Percentiles rank a stretch among this genome's conserved stretches.
These are phyloP conservation scores for Thumatha senex DNA, from an alignment of 2,888 invertebrate genomes.

Conservation along the genomic window DNA sequence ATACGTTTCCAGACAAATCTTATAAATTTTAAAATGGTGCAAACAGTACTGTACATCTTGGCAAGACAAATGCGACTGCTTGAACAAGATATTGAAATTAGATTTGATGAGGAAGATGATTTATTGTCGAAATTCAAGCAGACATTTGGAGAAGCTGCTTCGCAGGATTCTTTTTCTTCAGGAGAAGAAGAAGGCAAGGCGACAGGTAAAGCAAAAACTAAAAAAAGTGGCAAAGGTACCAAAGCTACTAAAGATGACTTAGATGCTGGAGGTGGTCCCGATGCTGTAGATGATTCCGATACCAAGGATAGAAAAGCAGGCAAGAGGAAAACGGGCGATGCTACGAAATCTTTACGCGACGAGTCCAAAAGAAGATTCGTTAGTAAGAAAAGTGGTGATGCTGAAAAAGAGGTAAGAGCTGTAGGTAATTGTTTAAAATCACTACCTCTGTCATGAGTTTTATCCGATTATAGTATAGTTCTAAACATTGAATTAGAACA, in stretches of 20 bases:
- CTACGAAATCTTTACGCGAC: background rate
- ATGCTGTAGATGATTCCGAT: background rate
- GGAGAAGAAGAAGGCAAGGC: background rate
- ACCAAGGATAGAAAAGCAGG: slow-evolving; percentile 1
- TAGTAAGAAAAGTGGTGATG: background rate
- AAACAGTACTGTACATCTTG: slow-evolving; percentile 60
- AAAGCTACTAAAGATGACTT: background rate
- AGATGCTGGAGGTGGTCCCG: background rate
- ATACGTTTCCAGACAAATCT: slow-evolving; percentile 3
- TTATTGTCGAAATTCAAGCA: background rate
- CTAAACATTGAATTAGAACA: background rate
- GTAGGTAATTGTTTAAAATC: background rate
- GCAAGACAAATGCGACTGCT: slow-evolving; percentile 66
- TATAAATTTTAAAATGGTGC: slow-evolving; percentile 62
- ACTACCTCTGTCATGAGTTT: too few species aligned
- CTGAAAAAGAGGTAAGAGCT: background rate
- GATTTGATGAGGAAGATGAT: slow-evolving; percentile 23
- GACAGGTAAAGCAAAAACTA: background rate
- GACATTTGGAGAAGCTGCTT: background rate
- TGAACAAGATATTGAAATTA: slow-evolving; percentile 60
- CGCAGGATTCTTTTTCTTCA: background rate
- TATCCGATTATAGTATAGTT: background rate
- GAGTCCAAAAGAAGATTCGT: background rate
- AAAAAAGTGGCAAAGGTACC: background rate
- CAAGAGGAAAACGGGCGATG: slow-evolving; percentile 2